Conservation (phyloP, 1,140 invertebrate species). For the Apocrypta bakeri region DNA sequence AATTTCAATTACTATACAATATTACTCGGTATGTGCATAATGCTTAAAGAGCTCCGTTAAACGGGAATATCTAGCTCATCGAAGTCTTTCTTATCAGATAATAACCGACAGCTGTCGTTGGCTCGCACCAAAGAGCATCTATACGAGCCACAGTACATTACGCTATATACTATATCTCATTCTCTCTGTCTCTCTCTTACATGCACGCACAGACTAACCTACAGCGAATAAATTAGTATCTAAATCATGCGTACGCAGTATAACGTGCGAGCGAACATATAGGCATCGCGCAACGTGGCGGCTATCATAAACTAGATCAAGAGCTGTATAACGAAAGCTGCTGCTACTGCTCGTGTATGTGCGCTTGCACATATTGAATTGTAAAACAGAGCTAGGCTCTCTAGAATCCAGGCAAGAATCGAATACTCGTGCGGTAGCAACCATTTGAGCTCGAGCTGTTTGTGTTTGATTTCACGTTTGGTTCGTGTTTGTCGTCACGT, state of each 20-base stretch:
- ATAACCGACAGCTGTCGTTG: not conserved
- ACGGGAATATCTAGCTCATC: not conserved
- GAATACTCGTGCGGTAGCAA: not conserved
- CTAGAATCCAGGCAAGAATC: conserved; percentile 2
- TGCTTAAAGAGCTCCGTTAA: not conserved
- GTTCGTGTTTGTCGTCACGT: conserved; percentile 35
- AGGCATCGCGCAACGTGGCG: not conserved
- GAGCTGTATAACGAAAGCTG: not conserved
- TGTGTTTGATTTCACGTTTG: conserved; percentile 26
- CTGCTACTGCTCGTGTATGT: not conserved
- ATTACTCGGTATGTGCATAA: not conserved
- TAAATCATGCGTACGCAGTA: conserved; percentile 28
- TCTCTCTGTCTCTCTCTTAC: not conserved
- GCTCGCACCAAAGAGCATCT: not conserved
- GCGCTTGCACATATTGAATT: conserved; percentile 3
- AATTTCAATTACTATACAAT: no score
- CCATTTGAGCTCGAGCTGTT: conserved; percentile 9
- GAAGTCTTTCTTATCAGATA: not conserved
- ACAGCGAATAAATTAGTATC: conserved; percentile 38
- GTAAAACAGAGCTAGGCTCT: conserved; percentile 6
- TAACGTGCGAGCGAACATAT: not conserved
- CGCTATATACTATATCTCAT: not conserved
- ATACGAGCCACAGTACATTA: not conserved
- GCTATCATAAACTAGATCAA: conserved; percentile 24
- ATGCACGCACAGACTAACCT: not conserved